phyloP scores from a whole-genome alignment of 2,888 invertebrate species.

The Hirtodrosophila duncani region DNA sequence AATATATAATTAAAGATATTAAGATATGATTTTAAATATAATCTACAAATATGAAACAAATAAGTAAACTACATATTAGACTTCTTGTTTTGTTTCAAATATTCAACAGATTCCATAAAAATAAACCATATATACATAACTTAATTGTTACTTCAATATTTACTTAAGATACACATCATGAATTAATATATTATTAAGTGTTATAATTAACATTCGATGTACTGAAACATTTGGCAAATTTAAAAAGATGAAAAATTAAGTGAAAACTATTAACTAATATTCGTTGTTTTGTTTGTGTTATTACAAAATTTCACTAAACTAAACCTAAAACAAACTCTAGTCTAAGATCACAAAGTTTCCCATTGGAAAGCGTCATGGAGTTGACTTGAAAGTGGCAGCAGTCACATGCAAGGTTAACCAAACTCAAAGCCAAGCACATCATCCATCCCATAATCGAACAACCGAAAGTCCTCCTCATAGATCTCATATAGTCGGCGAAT shows the following conservation, averaged over 20 bases:
- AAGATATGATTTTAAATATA: too few relatives aligned
- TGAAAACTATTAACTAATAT: conserved; percentile 17
- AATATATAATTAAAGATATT: too few relatives aligned
- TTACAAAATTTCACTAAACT: conserved; percentile 7
- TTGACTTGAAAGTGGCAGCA: conserved; percentile 30
- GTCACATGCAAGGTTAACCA: conserved; percentile 75
- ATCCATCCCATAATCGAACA: conserved; percentile 89
- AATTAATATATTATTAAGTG: too few relatives aligned
- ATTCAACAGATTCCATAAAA: too few relatives aligned
- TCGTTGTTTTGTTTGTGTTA: too few relatives aligned
- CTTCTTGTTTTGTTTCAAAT: too few relatives aligned
- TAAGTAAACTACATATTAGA: too few relatives aligned
- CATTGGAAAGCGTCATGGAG: conserved; percentile 61
- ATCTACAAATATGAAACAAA: too few relatives aligned
- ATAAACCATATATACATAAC: too few relatives aligned
- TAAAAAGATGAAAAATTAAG: not conserved
- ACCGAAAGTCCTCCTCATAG: conserved; percentile 88
- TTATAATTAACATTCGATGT: too few relatives aligned
- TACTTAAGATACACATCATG: too few relatives aligned
- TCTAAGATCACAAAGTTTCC: conserved; percentile 56
- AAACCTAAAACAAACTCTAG: conserved; percentile 18
- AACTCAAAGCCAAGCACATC: conserved; percentile 89
- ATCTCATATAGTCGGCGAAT: conserved; percentile 86
- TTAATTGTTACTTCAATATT: too few relatives aligned
- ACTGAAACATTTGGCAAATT: conserved; percentile 4